Percentiles rank a stretch among this genome's conserved stretches.
Evolutionary conservation across 1,140 invertebrate genomes (phyloP).

Genomic region (Anastrepha obliqua): DNA sequence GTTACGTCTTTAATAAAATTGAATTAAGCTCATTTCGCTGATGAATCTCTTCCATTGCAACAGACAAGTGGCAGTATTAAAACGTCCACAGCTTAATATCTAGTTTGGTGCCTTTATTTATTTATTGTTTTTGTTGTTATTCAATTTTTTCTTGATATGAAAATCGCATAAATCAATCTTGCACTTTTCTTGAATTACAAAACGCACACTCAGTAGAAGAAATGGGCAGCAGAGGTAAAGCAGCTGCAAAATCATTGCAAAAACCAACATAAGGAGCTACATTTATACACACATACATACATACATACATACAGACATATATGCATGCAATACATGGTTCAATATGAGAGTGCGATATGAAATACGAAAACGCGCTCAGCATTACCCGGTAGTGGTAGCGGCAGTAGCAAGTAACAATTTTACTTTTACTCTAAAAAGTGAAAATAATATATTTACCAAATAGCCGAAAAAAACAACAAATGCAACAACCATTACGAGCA

Average conservation of each 20-base stretch:
- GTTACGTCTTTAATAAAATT: not conserved
- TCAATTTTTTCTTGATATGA: not conserved
- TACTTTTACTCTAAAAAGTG: constrained; percentile 44
- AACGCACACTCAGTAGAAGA: not conserved
- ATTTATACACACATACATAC: too few relatives aligned
- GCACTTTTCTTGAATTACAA: not conserved
- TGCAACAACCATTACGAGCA: constrained; percentile 12
- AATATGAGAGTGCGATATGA: not conserved
- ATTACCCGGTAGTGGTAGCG: constrained; percentile 16
- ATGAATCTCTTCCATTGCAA: not conserved
- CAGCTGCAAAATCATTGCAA: not conserved
- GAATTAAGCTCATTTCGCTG: not conserved
- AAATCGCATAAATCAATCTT: constrained; percentile 32
- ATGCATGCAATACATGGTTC: too few relatives aligned
- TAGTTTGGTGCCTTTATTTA: not conserved
- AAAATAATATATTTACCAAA: constrained; percentile 41
- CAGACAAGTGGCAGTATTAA: not conserved
- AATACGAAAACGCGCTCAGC: not conserved
- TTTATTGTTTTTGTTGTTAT: not conserved
- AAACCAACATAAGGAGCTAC: not conserved
- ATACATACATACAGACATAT: too few relatives aligned
- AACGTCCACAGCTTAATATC: not conserved
- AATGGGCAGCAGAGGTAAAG: not conserved
- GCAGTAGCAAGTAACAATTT: constrained; percentile 15
- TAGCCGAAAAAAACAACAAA: not conserved